Conservation (phyloP, 2,113 vertebrate genomes). For the Marmota flaviventris region DNA sequence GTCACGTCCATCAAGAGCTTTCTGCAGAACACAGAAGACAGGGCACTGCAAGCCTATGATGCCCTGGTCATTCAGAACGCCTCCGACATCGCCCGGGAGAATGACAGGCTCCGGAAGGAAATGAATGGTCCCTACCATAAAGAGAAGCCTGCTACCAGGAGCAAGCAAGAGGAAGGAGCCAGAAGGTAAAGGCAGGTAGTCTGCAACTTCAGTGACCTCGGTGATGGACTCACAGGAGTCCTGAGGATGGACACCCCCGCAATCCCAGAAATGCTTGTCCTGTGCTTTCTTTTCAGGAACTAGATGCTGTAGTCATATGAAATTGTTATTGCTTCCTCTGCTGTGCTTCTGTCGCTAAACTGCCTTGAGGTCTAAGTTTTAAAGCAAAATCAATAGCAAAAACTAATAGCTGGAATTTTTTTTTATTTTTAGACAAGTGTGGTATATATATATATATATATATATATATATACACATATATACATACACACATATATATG, state of each 20-base stretch:
- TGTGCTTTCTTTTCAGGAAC: background rate
- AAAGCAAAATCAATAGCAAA: background rate
- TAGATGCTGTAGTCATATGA: fast-evolving
- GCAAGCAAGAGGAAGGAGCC: constrained; percentile 89
- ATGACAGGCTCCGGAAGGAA: constrained; percentile 92
- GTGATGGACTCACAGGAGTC: background rate
- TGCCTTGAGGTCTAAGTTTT: background rate
- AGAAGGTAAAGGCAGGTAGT: constrained; percentile 87
- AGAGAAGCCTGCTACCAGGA: constrained; percentile 90
- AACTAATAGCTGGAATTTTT: background rate
- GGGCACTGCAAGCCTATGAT: constrained; percentile 93
- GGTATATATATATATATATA: background rate
- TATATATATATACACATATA: no score
- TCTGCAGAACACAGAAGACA: constrained; percentile 93
- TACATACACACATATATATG: no score
- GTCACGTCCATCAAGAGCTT: constrained; percentile 91
- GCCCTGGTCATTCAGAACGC: constrained; percentile 97
- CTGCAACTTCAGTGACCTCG: background rate
- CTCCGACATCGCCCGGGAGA: constrained; percentile 95
- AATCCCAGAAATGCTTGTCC: background rate
- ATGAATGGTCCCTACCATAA: constrained; percentile 87
- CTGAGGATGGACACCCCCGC: background rate
- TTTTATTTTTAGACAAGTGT: background rate
- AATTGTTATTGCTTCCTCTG: background rate
- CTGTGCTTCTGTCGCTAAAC: background rate